Conservation (phyloP, 1,140 invertebrate species). For the Drosophila jambulina region DNA sequence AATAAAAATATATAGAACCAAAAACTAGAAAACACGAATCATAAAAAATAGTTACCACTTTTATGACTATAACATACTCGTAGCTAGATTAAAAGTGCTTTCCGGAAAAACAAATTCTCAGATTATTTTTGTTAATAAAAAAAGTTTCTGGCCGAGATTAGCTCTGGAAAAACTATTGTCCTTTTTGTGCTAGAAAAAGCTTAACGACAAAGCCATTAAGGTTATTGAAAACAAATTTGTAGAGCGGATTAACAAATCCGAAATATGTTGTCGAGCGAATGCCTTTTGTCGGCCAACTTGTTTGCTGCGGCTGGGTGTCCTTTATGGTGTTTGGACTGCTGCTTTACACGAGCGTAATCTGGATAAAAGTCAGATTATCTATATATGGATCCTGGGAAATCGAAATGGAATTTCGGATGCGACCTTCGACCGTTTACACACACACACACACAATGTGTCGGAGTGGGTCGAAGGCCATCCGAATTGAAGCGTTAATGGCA, state of each 20-base stretch:
- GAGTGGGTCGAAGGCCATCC: conserved; percentile 46
- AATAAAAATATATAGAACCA: neutral
- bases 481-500: conserved; percentile 62
- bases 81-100: neutral
- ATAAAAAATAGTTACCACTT: neutral
- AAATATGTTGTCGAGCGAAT: conserved; percentile 7
- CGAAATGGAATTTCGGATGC: conserved; percentile 7
- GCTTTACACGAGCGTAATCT: conserved; percentile 19
- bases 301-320: conserved; percentile 18
- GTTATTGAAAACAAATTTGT: conserved; percentile 37
- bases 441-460: conserved; percentile 30
- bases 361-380: conserved; percentile 32
- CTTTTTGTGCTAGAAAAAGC: conserved; percentile 7
- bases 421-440: conserved; percentile 1
- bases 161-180: neutral
- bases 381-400: neutral
- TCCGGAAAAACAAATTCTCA: neutral
- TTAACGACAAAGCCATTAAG: conserved; percentile 19
- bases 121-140: conserved; percentile 1
- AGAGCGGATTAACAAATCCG: conserved; percentile 28
- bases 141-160: conserved; percentile 8
- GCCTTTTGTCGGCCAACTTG: conserved; percentile 7
- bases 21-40: no score
- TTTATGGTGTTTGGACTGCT: conserved; percentile 14
- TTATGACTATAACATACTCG: neutral